These are phyloP conservation scores for Tragelaphus imberbis DNA, from an alignment of 2,113 vertebrate species.

Conservation along the genomic window DNA sequence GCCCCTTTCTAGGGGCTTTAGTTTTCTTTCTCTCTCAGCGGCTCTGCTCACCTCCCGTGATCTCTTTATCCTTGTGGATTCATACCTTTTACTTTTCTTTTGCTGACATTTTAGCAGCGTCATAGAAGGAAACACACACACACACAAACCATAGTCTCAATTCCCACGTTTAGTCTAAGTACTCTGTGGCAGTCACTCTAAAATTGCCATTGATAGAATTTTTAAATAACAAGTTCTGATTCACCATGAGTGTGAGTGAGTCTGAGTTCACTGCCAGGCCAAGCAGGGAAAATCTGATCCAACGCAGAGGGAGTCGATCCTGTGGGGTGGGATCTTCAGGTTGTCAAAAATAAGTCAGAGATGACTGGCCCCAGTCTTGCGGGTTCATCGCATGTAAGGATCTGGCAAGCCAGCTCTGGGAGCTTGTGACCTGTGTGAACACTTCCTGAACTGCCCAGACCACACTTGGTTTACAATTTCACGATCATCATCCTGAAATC, in stretches of 20 bases:
- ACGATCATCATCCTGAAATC: background rate
- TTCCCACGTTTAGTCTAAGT: background rate
- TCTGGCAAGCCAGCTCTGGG: background rate
- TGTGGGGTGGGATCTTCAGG: background rate
- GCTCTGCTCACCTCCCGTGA: background rate
- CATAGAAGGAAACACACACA: background rate
- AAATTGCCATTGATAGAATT: background rate
- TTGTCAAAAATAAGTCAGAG: background rate
- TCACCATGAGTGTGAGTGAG: background rate
- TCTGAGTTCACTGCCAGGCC: background rate
- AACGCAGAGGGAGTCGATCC: background rate
- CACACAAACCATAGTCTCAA: background rate
- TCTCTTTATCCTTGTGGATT: background rate
- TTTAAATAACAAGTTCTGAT: slow-evolving; percentile 14
- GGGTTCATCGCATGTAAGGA: background rate
- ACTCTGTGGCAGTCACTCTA: background rate
- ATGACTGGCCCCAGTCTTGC: background rate
- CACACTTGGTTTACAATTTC: background rate
- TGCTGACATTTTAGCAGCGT: background rate
- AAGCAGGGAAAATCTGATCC: background rate
- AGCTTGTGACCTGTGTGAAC: background rate
- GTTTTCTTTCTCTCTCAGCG: background rate
- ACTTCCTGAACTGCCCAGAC: background rate
- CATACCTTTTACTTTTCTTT: background rate
- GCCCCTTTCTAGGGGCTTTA: background rate